These are phyloP conservation scores for Heliconius congener DNA, from an alignment of 1,140 invertebrate genomes.

Conservation along the genomic window DNA sequence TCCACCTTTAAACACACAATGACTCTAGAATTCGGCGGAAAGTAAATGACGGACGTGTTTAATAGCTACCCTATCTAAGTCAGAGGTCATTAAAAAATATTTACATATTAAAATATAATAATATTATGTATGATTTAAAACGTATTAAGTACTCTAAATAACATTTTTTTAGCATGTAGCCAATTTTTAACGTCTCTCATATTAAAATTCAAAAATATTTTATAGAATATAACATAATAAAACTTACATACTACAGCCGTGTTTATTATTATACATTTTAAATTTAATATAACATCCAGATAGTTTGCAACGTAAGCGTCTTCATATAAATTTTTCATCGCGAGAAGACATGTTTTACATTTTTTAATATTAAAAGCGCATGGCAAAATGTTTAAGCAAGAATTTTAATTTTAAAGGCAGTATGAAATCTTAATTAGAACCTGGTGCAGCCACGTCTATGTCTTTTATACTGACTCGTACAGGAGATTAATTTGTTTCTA, in stretches of 20 bases:
- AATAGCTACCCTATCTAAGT: too few relatives aligned
- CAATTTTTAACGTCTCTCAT: too few relatives aligned
- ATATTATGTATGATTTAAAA: too few relatives aligned
- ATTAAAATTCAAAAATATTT: background rate
- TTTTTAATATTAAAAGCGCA: constrained; percentile 37
- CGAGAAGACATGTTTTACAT: constrained; percentile 25
- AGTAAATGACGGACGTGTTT: too few relatives aligned
- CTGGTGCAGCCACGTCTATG: constrained; percentile 29
- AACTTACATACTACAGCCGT: background rate
- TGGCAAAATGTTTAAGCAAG: constrained; percentile 35
- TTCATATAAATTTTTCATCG: constrained; percentile 28
- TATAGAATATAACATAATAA: background rate
- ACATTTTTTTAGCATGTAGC: too few relatives aligned
- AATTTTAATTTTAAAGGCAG: constrained; percentile 43
- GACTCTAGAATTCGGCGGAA: too few relatives aligned
- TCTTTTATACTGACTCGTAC: too few relatives aligned
- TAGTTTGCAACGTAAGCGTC: constrained; percentile 10
- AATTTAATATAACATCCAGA: background rate
- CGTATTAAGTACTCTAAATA: too few relatives aligned
- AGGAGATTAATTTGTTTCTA: too few relatives aligned
- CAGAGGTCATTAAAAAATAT: too few relatives aligned
- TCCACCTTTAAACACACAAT: too few relatives aligned
- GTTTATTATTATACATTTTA: background rate
- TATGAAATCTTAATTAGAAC: constrained; percentile 42
- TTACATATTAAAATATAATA: too few relatives aligned